Conservation (phyloP, 2,888 invertebrate genomes). For the Eupithecia tripunctaria region DNA sequence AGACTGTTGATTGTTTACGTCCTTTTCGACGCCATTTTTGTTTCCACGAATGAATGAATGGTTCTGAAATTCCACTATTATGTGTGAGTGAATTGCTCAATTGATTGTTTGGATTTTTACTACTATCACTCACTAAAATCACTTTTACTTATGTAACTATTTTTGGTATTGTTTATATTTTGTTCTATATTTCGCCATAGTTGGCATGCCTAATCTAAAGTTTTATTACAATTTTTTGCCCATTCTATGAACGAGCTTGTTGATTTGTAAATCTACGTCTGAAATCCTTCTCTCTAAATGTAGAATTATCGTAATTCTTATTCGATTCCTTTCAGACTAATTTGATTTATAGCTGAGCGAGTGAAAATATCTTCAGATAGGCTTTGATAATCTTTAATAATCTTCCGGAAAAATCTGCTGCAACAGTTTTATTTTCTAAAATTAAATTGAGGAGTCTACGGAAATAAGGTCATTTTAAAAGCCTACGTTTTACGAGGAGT, state of each 20-base stretch:
- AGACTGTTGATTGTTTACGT: conserved; percentile 63
- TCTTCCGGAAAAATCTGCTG: not conserved
- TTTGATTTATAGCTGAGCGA: conserved; percentile 1
- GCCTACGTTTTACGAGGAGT: not conserved
- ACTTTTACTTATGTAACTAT: not conserved
- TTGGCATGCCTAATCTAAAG: not conserved
- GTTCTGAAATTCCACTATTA: conserved; percentile 45
- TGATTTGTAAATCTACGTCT: not conserved
- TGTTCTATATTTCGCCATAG: not conserved
- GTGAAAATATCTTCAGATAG: not conserved
- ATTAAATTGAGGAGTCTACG: not conserved
- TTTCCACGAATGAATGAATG: conserved; percentile 57
- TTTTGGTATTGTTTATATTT: not conserved
- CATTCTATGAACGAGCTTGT: not conserved
- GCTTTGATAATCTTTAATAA: not conserved
- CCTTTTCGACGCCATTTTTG: conserved; percentile 59
- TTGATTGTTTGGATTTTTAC: conserved; percentile 34
- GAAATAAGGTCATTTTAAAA: too few species aligned
- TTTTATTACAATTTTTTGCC: not conserved
- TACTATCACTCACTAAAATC: not conserved
- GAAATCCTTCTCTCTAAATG: not conserved
- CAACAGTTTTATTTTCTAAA: not conserved
- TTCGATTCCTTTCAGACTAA: not conserved
- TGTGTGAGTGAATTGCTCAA: conserved; percentile 36
- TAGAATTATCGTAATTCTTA: not conserved